Evolutionary conservation across 2,797 vertebrate genomes (phyloP).

Genomic region (Spea hammondii): DNA sequence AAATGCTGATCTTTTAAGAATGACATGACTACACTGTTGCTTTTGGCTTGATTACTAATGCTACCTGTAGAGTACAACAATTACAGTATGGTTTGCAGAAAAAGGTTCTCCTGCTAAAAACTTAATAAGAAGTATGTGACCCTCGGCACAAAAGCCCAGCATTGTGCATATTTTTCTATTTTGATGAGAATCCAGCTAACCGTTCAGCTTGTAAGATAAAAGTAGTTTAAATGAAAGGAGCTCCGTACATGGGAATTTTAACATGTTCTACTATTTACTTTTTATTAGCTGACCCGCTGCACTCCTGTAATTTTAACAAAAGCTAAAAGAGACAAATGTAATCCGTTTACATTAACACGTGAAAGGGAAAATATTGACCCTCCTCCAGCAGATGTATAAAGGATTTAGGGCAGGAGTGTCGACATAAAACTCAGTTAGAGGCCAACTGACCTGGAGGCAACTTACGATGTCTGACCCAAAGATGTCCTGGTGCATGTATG

Average conservation of each 20-base stretch:
- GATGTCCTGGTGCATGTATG: too few relatives aligned
- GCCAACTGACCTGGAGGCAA: too few relatives aligned
- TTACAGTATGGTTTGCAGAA: constrained; percentile 62
- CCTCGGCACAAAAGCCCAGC: constrained; percentile 61
- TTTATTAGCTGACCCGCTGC: not conserved
- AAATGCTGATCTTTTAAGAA: constrained; percentile 65
- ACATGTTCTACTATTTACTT: not conserved
- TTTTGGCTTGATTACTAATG: constrained; percentile 64
- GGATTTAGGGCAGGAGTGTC: too few relatives aligned
- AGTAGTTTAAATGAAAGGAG: constrained; percentile 54
- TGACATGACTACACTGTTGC: constrained; percentile 62
- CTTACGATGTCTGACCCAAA: too few relatives aligned
- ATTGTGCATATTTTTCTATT: constrained; percentile 58
- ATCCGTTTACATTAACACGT: not conserved
- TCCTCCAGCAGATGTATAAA: not conserved
- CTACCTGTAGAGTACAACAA: constrained; percentile 66
- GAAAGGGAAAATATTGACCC: not conserved
- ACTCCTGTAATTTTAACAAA: not conserved
- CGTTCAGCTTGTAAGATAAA: constrained; percentile 57
- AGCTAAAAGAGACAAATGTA: not conserved
- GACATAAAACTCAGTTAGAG: too few relatives aligned
- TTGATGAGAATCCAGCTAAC: constrained; percentile 59
- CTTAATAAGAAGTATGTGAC: constrained; percentile 61
- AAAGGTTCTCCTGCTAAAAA: constrained; percentile 64
- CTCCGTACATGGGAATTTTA: constrained; percentile 34